Percentiles rank a stretch among this genome's conserved stretches.
phyloP scores from a whole-genome alignment of 2,888 invertebrate species.

The Hemistola chrysoprasaria region DNA sequence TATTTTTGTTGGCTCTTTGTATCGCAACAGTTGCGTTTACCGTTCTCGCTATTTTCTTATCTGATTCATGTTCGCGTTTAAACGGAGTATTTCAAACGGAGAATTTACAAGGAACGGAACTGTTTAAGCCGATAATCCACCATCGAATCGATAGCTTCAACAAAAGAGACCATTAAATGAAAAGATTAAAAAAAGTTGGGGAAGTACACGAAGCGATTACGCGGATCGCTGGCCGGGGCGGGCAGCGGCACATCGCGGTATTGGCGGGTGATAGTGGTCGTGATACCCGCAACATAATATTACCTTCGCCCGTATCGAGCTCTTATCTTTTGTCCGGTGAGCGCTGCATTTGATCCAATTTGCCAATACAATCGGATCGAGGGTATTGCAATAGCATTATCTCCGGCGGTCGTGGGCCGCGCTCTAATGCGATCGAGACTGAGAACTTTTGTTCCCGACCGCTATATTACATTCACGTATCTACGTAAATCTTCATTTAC shows the following conservation, averaged over 20 bases:
- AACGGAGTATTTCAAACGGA: constrained; percentile 22
- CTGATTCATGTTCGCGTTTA: constrained; percentile 38
- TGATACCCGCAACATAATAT: constrained; percentile 68
- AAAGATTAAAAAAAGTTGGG: constrained; percentile 49
- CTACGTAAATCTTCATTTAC: constrained; percentile 28
- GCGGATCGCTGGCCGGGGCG: constrained; percentile 44
- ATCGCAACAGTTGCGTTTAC: constrained; percentile 43
- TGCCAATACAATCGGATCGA: constrained; percentile 80
- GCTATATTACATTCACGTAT: constrained; percentile 37
- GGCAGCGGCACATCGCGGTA: constrained; percentile 22
- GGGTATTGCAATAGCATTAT: constrained; percentile 80
- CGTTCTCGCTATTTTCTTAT: constrained; percentile 43
- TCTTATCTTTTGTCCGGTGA: constrained; percentile 78
- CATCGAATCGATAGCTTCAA: constrained; percentile 38
- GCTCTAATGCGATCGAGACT: constrained; percentile 67
- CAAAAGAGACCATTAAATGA: constrained; percentile 45
- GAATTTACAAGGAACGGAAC: constrained; percentile 33
- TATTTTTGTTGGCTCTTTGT: constrained; percentile 44
- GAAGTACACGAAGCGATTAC: constrained; percentile 50
- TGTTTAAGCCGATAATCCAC: constrained; percentile 43
- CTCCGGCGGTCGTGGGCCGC: constrained; percentile 56
- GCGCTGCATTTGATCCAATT: constrained; percentile 83
- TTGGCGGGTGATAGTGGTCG: constrained; percentile 38
- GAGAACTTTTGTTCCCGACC: constrained; percentile 57
- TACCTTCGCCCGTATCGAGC: constrained; percentile 59